Evolutionary conservation across 1,140 invertebrate species (phyloP).

Genomic region (Lamellibrachia luymesi): DNA sequence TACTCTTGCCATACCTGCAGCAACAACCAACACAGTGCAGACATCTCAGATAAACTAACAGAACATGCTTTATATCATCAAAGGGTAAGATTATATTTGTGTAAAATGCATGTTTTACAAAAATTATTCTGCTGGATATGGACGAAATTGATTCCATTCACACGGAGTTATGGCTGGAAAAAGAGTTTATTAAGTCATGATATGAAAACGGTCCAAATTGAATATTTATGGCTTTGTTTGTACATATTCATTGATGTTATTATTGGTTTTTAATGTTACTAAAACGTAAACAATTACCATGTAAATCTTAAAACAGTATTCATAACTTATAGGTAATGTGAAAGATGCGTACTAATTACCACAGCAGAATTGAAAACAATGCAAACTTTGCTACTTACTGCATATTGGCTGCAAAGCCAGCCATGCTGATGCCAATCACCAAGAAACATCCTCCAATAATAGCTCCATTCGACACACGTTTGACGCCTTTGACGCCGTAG

Average conservation of each 20-base stretch:
- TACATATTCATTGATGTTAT: too few relatives aligned
- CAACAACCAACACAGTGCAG: background rate
- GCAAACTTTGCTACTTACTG: background rate
- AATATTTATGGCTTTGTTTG: too few relatives aligned
- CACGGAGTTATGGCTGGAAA: too few relatives aligned
- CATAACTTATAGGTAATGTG: background rate
- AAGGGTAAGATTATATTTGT: background rate
- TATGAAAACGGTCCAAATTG: too few relatives aligned
- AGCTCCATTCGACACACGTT: slow-evolving; percentile 20
- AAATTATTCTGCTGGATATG: too few relatives aligned
- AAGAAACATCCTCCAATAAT: slow-evolving; percentile 19
- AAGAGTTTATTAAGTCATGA: too few relatives aligned
- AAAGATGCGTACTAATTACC: background rate
- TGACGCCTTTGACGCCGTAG: slow-evolving; percentile 27
- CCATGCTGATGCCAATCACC: slow-evolving; percentile 5
- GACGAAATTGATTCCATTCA: too few relatives aligned
- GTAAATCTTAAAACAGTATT: background rate
- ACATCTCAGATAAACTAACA: background rate
- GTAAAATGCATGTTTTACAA: background rate
- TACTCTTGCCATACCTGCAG: background rate
- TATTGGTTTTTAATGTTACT: too few relatives aligned
- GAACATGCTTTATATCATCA: background rate
- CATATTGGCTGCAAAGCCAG: background rate
- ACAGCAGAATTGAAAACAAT: background rate
- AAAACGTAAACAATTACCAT: background rate